phyloP scores from a whole-genome alignment of 1,140 invertebrate species.

The Anadara kagoshimensis region DNA sequence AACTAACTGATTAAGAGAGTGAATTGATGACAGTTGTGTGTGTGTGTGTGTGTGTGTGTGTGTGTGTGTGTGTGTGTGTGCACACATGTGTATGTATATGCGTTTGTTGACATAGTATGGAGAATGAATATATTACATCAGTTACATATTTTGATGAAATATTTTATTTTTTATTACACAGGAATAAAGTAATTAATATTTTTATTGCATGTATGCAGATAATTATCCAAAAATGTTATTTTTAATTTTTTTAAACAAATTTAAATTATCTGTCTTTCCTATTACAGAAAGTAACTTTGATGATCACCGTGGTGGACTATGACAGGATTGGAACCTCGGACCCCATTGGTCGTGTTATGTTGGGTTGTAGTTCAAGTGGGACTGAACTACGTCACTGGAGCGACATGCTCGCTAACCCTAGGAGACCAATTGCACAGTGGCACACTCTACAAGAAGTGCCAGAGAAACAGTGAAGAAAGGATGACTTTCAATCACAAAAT shows the following conservation, averaged over 20 bases:
- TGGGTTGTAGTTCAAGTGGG: constrained; percentile 96
- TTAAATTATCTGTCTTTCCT: constrained; percentile 19
- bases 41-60: too few relatives aligned
- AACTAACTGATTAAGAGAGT: too few relatives aligned
- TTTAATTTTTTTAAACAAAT: background rate
- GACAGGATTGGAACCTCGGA: constrained; percentile 99
- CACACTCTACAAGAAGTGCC: constrained; percentile 86
- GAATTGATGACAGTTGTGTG: too few relatives aligned
- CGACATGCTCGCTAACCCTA: constrained; percentile 94
- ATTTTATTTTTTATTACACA: background rate
- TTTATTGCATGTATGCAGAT: background rate
- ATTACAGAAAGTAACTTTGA: constrained; percentile 97
- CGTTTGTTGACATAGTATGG: too few relatives aligned
- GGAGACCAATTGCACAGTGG: constrained; percentile 99
- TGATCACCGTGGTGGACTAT: constrained; percentile 99
- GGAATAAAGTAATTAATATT: background rate
- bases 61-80: too few relatives aligned
- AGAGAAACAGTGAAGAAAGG: constrained; percentile 68
- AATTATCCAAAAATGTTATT: background rate
- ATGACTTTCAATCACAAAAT: too few relatives aligned
- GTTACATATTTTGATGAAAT: too few relatives aligned
- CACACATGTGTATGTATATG: too few relatives aligned
- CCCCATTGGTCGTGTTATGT: constrained; percentile 97
- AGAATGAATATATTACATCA: too few relatives aligned
- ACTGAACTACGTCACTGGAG: constrained; percentile 99